These are phyloP conservation scores for Octopus sinensis DNA, from an alignment of 1,140 invertebrate genomes.

Conservation along the genomic window DNA sequence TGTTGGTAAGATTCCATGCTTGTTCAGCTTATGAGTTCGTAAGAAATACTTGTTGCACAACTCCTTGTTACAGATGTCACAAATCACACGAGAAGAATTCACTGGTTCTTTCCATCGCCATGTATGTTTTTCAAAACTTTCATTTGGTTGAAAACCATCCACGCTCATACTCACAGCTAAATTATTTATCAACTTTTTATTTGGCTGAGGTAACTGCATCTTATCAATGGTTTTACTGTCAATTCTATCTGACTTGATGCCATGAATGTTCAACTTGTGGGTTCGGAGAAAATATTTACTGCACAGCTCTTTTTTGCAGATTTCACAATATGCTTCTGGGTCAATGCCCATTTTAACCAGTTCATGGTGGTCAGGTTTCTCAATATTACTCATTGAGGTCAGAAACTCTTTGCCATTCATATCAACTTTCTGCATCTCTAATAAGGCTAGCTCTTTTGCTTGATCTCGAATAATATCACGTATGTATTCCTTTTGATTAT, in stretches of 20 bases:
- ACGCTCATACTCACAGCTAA: neutral
- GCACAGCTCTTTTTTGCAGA: slow-evolving; percentile 64
- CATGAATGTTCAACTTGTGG: slow-evolving; percentile 54
- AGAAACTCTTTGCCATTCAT: slow-evolving; percentile 4
- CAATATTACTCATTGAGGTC: slow-evolving; percentile 26
- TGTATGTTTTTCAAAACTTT: slow-evolving; percentile 38
- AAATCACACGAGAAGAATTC: slow-evolving; percentile 80
- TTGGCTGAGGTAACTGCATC: neutral
- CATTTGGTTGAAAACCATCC: slow-evolving; percentile 17
- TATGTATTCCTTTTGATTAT: neutral
- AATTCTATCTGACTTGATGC: slow-evolving; percentile 32
- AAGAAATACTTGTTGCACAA: slow-evolving; percentile 92
- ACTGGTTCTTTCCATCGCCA: slow-evolving; percentile 52
- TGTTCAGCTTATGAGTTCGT: slow-evolving; percentile 89
- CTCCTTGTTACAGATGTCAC: slow-evolving; percentile 99
- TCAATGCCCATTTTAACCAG: slow-evolving; percentile 61
- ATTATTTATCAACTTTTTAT: neutral
- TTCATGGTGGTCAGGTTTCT: slow-evolving; percentile 47
- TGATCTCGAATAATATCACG: neutral
- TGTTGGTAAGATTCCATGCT: slow-evolving; percentile 76
- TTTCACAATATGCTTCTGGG: slow-evolving; percentile 86
- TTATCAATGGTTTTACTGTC: neutral
- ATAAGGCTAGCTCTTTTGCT: neutral
- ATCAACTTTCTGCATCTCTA: neutral
- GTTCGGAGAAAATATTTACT: slow-evolving; percentile 59